Conservation (phyloP, 2,797 vertebrate species). For the Dallia pectoralis region DNA sequence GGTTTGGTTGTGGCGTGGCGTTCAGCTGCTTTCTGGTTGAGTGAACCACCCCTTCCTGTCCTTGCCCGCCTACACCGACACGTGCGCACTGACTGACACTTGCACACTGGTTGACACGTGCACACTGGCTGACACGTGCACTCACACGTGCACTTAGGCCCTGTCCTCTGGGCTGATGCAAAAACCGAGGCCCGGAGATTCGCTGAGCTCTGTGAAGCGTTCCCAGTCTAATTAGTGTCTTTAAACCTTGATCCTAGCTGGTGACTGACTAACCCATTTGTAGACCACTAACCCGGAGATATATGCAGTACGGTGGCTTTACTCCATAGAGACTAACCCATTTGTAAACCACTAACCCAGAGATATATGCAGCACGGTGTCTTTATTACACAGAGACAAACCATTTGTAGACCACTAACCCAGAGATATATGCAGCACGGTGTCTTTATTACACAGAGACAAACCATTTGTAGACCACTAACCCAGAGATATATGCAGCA, state of each 20-base stretch:
- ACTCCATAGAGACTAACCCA: no score
- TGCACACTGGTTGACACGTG: slow-evolving; percentile 31
- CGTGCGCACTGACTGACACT: background rate
- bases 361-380: no score
- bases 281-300: no score
- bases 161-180: slow-evolving; percentile 39
- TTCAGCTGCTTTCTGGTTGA: slow-evolving; percentile 51
- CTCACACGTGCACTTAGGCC: slow-evolving; percentile 20
- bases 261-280: background rate
- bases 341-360: no score
- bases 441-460: no score
- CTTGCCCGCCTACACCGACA: slow-evolving; percentile 4
- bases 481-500: no score
- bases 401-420: no score
- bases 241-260: slow-evolving; percentile 55
- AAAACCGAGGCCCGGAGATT: slow-evolving; percentile 43
- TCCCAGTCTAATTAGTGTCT: slow-evolving; percentile 23
- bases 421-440: no score
- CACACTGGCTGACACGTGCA: no score
- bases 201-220: slow-evolving; percentile 35
- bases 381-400: no score
- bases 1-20: slow-evolving; percentile 27
- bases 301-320: no score
- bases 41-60: slow-evolving; percentile 43
- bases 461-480: no score